Conservation (phyloP, 2,113 vertebrate species). For the Rissa tridactyla region DNA sequence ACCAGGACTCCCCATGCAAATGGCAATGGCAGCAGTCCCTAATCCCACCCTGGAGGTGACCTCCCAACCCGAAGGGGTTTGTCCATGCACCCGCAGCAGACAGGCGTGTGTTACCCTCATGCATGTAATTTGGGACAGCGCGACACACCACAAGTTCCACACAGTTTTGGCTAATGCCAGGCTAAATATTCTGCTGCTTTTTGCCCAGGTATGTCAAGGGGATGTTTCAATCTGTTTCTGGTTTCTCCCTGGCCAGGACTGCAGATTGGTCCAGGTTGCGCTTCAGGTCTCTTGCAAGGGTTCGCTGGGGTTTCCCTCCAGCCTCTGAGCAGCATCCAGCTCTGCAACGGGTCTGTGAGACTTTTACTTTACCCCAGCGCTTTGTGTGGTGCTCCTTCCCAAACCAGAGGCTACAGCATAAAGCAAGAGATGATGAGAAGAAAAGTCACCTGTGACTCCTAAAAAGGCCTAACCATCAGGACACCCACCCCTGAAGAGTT, state of each 20-base stretch:
- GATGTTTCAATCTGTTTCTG: rapidly evolving
- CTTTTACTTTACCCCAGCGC: neutral
- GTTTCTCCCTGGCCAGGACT: neutral
- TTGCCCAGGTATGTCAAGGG: neutral
- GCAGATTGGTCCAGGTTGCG: neutral
- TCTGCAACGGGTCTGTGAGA: neutral
- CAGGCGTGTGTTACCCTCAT: rapidly evolving
- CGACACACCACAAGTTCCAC: neutral
- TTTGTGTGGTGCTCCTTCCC: neutral
- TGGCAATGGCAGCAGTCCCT: neutral
- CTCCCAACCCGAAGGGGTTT: neutral
- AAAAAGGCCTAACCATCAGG: neutral
- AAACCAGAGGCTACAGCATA: neutral
- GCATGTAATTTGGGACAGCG: rapidly evolving
- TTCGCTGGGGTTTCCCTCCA: neutral
- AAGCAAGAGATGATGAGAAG: neutral
- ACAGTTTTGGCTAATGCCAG: neutral
- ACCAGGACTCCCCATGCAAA: neutral
- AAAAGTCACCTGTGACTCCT: neutral
- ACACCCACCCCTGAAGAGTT: neutral
- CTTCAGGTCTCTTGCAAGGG: neutral
- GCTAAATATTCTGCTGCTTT: neutral
- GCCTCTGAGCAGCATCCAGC: neutral
- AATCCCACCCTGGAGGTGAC: neutral
- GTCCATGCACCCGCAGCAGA: rapidly evolving